Evolutionary conservation across 2,797 vertebrate genomes (phyloP).

Genomic region (Alfaro cultratus): DNA sequence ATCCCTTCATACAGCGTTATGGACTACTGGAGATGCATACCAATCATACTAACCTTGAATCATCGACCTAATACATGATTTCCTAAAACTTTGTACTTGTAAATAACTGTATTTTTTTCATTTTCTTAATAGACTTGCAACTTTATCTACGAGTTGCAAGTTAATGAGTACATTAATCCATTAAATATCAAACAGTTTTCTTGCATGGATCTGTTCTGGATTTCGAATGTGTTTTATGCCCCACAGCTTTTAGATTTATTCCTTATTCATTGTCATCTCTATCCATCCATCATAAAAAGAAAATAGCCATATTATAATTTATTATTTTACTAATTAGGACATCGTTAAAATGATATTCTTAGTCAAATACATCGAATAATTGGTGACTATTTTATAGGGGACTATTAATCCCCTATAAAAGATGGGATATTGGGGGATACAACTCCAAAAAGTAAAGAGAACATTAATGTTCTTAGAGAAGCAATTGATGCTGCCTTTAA

Average conservation of each 20-base stretch:
- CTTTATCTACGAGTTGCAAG: too few relatives aligned
- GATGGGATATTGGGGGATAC: not conserved
- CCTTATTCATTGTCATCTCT: not conserved
- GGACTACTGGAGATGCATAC: not conserved
- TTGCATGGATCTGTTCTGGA: not conserved
- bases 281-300: not conserved
- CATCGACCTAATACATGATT: not conserved
- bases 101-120: too few relatives aligned
- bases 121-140: too few relatives aligned
- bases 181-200: not conserved
- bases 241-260: not conserved
- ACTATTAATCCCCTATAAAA: not conserved
- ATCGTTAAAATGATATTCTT: not conserved
- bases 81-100: too few relatives aligned
- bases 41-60: not conserved
- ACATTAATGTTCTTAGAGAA: not conserved
- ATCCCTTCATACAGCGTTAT: not conserved
- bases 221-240: not conserved
- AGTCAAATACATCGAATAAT: not conserved
- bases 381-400: too few relatives aligned
- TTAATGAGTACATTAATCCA: too few relatives aligned
- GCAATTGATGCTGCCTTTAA: not conserved
- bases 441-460: not conserved
- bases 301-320: not conserved
- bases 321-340: not conserved